Percentiles rank a stretch among this genome's conserved stretches.
phyloP scores from a whole-genome alignment of 2,113 vertebrate species.

The Neopipo cinnamomea region DNA sequence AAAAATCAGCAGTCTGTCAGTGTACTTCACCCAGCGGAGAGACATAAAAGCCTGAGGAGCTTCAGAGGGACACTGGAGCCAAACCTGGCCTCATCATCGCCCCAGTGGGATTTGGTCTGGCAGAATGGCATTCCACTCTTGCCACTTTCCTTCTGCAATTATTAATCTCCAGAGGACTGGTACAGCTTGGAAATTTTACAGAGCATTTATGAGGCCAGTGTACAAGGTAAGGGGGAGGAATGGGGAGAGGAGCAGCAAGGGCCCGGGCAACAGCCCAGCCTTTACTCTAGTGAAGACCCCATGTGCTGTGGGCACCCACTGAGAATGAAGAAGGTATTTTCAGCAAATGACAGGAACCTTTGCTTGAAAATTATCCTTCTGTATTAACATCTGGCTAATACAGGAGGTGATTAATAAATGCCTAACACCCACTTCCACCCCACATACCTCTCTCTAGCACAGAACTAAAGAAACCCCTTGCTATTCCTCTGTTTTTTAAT shows the following conservation, averaged over 20 bases:
- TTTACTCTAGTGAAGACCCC: neutral
- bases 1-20: neutral
- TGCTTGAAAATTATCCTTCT: neutral
- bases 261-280: neutral
- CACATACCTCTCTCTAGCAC: neutral
- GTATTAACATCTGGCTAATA: neutral
- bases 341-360: neutral
- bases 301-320: neutral
- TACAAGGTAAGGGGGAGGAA: neutral
- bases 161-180: neutral
- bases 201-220: neutral
- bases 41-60: neutral
- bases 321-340: neutral
- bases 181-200: neutral
- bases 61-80: neutral
- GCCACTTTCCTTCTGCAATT: neutral
- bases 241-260: rapidly evolving
- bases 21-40: neutral
- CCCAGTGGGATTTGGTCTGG: rapidly evolving
- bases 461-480: neutral
- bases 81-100: neutral
- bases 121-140: neutral
- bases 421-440: neutral
- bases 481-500: neutral
- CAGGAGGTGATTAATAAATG: neutral